A percentile compares a stretch with the other conserved stretches of the same genome.
Conservation (phyloP, 2,888 invertebrate species). For the Phanerotoma sp. region DNA sequence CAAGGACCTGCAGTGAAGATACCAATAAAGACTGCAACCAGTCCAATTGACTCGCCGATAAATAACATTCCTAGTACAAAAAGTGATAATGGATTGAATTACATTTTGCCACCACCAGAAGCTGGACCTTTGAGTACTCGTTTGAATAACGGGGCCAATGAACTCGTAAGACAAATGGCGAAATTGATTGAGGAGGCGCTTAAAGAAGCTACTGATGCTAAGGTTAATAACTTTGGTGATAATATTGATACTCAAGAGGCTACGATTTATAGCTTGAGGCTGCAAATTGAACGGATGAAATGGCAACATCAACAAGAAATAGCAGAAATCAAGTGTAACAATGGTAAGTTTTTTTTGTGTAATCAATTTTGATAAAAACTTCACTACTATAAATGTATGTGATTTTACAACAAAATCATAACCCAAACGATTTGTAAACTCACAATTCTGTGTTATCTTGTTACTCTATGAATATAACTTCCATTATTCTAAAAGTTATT, state of each 20-base stretch:
- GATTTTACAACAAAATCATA: too few species aligned
- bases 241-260: slow-evolving; percentile 59
- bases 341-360: slow-evolving; percentile 60
- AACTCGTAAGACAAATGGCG: slow-evolving; percentile 48
- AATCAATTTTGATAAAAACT: too few species aligned
- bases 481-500: too few species aligned
- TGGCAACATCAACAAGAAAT: slow-evolving; percentile 76
- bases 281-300: slow-evolving; percentile 71
- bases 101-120: slow-evolving; percentile 48
- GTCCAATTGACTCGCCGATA: slow-evolving; percentile 36
- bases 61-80: slow-evolving; percentile 33
- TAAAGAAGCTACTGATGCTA: slow-evolving; percentile 37
- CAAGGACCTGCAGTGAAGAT: slow-evolving; percentile 30
- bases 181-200: slow-evolving; percentile 51
- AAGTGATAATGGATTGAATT: slow-evolving; percentile 31
- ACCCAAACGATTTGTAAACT: too few species aligned
- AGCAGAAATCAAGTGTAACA: slow-evolving; percentile 71
- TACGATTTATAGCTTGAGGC: slow-evolving; percentile 63
- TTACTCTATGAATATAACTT: too few species aligned
- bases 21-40: slow-evolving; percentile 28
- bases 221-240: slow-evolving; percentile 27
- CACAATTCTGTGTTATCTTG: too few species aligned
- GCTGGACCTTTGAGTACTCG: slow-evolving; percentile 51
- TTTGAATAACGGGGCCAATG: slow-evolving; percentile 46
- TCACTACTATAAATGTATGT: too few species aligned